These are phyloP conservation scores for Rhodophaea formosa DNA, from an alignment of 2,888 invertebrate species.

Conservation along the genomic window DNA sequence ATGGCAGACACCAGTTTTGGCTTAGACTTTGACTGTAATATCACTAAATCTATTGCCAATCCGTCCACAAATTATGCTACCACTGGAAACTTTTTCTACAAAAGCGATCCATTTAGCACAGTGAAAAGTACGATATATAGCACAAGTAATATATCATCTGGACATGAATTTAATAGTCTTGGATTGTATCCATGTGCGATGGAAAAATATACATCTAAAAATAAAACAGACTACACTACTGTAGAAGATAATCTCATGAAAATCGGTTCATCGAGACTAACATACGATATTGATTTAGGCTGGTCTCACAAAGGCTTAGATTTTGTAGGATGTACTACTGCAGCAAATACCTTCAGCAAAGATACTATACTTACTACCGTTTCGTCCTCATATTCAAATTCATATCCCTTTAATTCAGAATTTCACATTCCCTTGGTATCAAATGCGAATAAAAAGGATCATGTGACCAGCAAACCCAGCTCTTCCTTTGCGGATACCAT, in stretches of 20 bases:
- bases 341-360: constrained; percentile 59
- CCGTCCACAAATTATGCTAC: constrained; percentile 52
- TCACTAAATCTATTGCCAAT: constrained; percentile 54
- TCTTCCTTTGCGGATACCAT: constrained; percentile 67
- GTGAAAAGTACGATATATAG: constrained; percentile 71
- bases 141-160: constrained; percentile 68
- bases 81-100: constrained; percentile 67
- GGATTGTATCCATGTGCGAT: constrained; percentile 74
- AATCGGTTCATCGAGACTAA: constrained; percentile 69
- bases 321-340: constrained; percentile 67
- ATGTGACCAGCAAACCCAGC: constrained; percentile 48
- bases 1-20: constrained; percentile 58
- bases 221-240: constrained; percentile 63
- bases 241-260: constrained; percentile 75
- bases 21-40: constrained; percentile 68
- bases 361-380: constrained; percentile 63
- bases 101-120: constrained; percentile 65
- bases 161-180: constrained; percentile 70
- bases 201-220: constrained; percentile 71
- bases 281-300: constrained; percentile 74
- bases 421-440: constrained; percentile 70
- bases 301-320: constrained; percentile 77
- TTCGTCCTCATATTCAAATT: constrained; percentile 57
- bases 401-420: constrained; percentile 73
- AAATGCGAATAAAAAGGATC: constrained; percentile 61